Percentiles rank a stretch among this genome's conserved stretches.
Evolutionary conservation across 2,113 vertebrate genomes (phyloP).

Genomic region (Neolamprologus fasciatus): DNA sequence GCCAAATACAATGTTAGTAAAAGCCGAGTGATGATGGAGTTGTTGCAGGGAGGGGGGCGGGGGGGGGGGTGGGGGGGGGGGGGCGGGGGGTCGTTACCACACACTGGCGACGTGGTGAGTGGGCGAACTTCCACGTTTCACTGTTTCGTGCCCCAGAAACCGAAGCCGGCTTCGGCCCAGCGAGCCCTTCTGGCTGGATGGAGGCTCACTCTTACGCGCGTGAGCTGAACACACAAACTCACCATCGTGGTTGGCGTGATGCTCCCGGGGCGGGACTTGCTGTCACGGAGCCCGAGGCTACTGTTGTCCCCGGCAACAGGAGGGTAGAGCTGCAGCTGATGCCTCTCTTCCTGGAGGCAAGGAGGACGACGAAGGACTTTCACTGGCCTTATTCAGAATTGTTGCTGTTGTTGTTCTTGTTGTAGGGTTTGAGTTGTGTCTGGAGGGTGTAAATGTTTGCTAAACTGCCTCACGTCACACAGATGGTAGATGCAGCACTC

Average conservation of each 20-base stretch:
- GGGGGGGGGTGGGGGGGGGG: background rate
- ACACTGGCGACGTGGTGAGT: background rate
- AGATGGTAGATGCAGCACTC: constrained; percentile 11
- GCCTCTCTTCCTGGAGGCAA: constrained; percentile 81
- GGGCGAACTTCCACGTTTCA: background rate
- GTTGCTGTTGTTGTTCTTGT: background rate
- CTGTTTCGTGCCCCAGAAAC: background rate
- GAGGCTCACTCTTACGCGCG: background rate
- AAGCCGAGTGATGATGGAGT: background rate
- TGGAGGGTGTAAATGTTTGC: constrained; percentile 18
- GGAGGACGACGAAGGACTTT: constrained; percentile 46
- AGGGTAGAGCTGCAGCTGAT: constrained; percentile 79
- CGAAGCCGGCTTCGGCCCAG: background rate
- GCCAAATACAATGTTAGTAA: background rate
- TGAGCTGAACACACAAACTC: constrained; percentile 32
- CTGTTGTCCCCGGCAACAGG: constrained; percentile 68
- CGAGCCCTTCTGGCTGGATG: background rate
- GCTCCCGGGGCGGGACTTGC: constrained; percentile 76
- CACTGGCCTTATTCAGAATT: constrained; percentile 30
- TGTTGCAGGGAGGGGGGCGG: background rate
- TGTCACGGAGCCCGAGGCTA: constrained; percentile 79
- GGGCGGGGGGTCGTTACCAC: background rate
- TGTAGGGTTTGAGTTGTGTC: constrained; percentile 4
- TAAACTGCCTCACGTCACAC: constrained; percentile 18
- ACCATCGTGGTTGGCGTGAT: constrained; percentile 87